Base-by-base conservation (phyloP, 2,113 vertebrate species). In the Hirundichthys speculiger region DNA sequence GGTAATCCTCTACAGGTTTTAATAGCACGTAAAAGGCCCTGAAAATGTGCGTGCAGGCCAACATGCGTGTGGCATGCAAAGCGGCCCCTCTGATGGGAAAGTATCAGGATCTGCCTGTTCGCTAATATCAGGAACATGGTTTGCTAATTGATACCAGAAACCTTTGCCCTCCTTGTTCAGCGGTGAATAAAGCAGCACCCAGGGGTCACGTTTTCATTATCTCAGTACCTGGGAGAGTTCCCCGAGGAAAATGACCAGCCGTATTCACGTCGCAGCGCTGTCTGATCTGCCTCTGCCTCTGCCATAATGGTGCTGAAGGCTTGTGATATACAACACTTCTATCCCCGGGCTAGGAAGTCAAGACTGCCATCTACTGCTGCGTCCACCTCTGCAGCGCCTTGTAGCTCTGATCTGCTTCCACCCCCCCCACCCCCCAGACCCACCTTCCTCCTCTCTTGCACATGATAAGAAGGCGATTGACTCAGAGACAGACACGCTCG, bases 351-450 rank as follows among this genome's bases (percentile, higher is more conserved):
- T 64, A 81, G 90, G 91, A 93, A 94, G 95, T 93, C 94, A 94
- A 96, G 94, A 95, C 94, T 96, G 95, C 95, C 96, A 96, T 94
- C 96, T 97, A 90, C 95, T 95, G 96, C 94, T 93, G 77, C 92
- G 69, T 85, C 91, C 80, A 65, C 70, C 82, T 55, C 88, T 84
- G 64, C 89, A 88, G 68, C 70, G 55, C 75, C 79, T 70, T 71
- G 72, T 71, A 68, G 69, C 69, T 63, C 65, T 48, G 49, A 76
- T 83, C 71, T 50, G 67, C 64, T 8, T 45, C 47, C 41, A 49
- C 30, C 61, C 51, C 20, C 41, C 62, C 71, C 39, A 45, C 68
- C 39, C 61, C 46, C 30, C 38, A 56, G 69, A n/a, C 42, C 54
- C 66, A 50, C 75, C 61, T 13, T 55, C 67, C 60, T 76, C 74